Conservation (phyloP, 2,113 vertebrate species). For the Passer domesticus region DNA sequence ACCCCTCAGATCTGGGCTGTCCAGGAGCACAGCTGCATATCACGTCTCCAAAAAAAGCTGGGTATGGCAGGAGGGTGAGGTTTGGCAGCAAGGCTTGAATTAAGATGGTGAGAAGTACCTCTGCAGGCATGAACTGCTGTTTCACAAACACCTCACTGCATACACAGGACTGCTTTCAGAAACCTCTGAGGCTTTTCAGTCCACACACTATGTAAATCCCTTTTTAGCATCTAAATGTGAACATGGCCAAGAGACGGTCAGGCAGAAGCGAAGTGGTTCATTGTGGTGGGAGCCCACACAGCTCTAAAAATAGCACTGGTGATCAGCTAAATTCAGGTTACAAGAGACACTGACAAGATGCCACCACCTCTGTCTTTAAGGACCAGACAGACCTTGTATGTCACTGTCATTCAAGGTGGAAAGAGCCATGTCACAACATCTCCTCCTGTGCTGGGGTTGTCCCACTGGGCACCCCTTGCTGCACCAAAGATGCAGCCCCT, state of each 20-base stretch:
- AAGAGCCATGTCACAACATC: neutral
- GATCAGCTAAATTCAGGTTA: neutral
- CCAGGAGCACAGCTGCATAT: neutral
- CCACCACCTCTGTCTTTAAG: neutral
- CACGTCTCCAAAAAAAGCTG: fast-evolving
- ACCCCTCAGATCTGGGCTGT: neutral
- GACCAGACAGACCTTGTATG: fast-evolving
- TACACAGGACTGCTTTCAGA: neutral
- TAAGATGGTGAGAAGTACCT: neutral
- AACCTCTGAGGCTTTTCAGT: neutral
- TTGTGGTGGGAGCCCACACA: neutral
- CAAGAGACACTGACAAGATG: neutral
- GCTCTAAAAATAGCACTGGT: neutral
- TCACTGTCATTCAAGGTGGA: too few species aligned
- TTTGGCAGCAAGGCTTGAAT: neutral
- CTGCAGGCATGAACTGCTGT: neutral
- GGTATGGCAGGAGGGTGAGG: neutral
- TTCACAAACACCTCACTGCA: neutral
- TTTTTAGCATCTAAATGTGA: neutral
- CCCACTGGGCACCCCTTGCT: neutral
- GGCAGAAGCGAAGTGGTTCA: neutral
- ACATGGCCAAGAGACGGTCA: neutral
- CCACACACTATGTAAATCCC: neutral
- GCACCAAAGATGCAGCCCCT: fast-evolving
- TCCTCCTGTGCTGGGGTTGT: neutral